phyloP scores from a whole-genome alignment of 2,888 invertebrate species.

The Ametastegia equiseti region DNA sequence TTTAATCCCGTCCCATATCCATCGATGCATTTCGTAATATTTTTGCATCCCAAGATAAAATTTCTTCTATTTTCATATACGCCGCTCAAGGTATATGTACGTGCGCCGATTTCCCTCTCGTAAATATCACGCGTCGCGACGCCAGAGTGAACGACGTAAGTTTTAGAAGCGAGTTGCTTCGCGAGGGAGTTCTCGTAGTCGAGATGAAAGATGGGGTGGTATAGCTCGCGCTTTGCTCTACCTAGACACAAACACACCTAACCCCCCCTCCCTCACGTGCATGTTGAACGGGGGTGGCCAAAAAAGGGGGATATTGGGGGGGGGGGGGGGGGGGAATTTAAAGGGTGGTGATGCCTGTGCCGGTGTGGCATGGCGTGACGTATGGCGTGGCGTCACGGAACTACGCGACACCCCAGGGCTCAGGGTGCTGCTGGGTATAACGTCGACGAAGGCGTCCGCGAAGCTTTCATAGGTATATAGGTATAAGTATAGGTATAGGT shows the following conservation, averaged over 20 bases:
- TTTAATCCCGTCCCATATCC: too few species aligned
- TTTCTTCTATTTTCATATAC: background rate
- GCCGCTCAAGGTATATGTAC: background rate
- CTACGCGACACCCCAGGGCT: constrained; percentile 62
- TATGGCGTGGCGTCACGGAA: constrained; percentile 68
- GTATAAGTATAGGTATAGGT: too few species aligned
- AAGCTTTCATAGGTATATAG: background rate
- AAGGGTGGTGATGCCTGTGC: constrained; percentile 52
- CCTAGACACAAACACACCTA: background rate
- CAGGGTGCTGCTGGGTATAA: constrained; percentile 63
- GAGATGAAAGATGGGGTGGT: constrained; percentile 43
- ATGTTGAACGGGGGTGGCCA: constrained; percentile 27
- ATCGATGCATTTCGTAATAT: background rate
- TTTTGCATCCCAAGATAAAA: background rate
- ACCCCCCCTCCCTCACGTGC: background rate
- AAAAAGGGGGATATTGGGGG: constrained; percentile 37
- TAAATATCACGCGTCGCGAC: constrained; percentile 34
- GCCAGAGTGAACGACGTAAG: constrained; percentile 39
- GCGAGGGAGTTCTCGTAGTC: constrained; percentile 40
- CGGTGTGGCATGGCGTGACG: constrained; percentile 65
- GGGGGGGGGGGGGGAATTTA: constrained; percentile 52
- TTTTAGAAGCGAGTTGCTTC: constrained; percentile 29
- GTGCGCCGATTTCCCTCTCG: constrained; percentile 25
- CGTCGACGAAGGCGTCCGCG: constrained; percentile 52
- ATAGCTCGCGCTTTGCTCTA: constrained; percentile 8